Base-by-base conservation (phyloP, 2,888 invertebrate genomes). In the Steinernema scapterisci region DNA sequence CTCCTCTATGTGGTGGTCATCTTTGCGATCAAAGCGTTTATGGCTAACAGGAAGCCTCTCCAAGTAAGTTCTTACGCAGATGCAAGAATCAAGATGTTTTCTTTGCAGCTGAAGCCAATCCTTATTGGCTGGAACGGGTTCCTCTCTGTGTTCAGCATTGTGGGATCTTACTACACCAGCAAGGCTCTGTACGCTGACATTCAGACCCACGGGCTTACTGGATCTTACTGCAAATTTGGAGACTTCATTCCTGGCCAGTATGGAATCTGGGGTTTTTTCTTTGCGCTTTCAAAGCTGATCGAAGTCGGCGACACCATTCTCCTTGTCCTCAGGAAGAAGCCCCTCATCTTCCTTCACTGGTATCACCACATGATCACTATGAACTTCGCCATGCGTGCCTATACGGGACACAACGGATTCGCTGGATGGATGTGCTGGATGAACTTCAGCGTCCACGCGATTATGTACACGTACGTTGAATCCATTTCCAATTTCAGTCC, bases 351-450 rank as follows among this genome's bases (percentile, higher is more conserved):
- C 80, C 79, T 81, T 27, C 85, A 85, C 74, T 85, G 84, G 84
- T 85, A 85, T 72, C 85, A 85, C 72, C 85, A 85, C 73, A 81
- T 85, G 23, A 80, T 85, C 43, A 85, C 85, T 21, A 80, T 85
- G 75, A 85, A 85, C 78, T 85, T 85, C 76, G 85, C 83, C 21
- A 79, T 84, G 73, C 74, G 78, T 72, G 80, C 83, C 25, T 83
- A 83, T 73, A 75, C 76, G 19, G 75, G 76, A 25, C 78, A 81
- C 45, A 77, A 82, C 16, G 84, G 83, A 25, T 85, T 78, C 80
- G 85, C 84, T 80, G 77, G 80, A 6, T 86, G 86, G 86, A 85
- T 85, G 73, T 81, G 82, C 48, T 86, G 84, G 83, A 80, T 86
- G 76, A 86, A 86, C 79, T 85, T 85, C 79, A 73, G 76, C 9